A percentile compares a stretch with the other conserved stretches of the same genome.
phyloP scores from a whole-genome alignment of 2,113 vertebrate genomes.

The Equus przewalskii region DNA sequence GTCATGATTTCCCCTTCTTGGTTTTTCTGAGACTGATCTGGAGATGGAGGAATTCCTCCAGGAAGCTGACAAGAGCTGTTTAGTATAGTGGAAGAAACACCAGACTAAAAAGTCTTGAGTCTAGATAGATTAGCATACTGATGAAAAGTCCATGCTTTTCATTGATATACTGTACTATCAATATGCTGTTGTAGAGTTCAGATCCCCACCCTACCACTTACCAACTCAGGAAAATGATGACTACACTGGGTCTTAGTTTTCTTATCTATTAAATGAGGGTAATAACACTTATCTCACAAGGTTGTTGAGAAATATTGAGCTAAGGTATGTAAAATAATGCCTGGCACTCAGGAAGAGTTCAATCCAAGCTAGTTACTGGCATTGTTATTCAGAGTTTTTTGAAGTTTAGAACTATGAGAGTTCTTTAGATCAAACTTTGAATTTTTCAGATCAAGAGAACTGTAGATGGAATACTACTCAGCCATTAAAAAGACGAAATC shows the following conservation, averaged over 20 bases:
- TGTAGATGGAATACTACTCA: not conserved
- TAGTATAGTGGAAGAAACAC: not conserved
- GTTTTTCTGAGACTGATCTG: not conserved
- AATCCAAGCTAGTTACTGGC: not conserved
- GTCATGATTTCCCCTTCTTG: not conserved
- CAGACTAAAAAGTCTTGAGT: not conserved
- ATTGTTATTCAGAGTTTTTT: not conserved
- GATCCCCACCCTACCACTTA: not conserved
- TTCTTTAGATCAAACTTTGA: not conserved
- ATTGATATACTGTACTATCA: not conserved
- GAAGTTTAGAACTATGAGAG: not conserved
- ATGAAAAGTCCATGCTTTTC: not conserved
- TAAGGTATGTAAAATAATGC: not conserved
- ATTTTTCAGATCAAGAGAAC: not conserved
- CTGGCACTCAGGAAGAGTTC: not conserved
- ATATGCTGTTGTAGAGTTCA: not conserved
- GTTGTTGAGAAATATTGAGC: not conserved
- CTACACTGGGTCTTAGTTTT: not conserved
- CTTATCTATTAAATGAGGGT: not conserved
- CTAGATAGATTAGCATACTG: not conserved
- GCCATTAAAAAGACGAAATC: too few relatives aligned
- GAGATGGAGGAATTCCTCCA: not conserved
- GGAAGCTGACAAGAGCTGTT: slow-evolving; percentile 5
- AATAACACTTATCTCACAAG: not conserved
- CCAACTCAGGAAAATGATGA: not conserved